These are phyloP conservation scores for Aspidoscelis tigris DNA, from an alignment of 2,113 vertebrate genomes.

Conservation along the genomic window DNA sequence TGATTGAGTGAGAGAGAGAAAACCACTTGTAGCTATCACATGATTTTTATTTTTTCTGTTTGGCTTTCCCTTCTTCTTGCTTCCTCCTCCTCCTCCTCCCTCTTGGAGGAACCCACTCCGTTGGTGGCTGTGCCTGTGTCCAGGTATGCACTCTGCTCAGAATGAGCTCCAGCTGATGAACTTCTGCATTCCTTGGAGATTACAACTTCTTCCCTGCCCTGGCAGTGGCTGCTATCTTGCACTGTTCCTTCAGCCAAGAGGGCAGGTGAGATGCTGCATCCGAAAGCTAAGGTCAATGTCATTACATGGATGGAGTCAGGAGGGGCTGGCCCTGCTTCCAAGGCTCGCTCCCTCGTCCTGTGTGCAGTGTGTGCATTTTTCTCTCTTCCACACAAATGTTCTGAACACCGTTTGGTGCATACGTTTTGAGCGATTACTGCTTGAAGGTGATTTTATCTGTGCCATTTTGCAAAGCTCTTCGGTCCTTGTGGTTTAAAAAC, in stretches of 20 bases:
- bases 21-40: slow-evolving; percentile 53
- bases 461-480: slow-evolving; percentile 8
- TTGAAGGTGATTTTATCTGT: slow-evolving; percentile 6
- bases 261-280: slow-evolving; percentile 62
- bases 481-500: no score
- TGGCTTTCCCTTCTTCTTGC: slow-evolving; percentile 60
- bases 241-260: slow-evolving; percentile 66
- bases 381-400: slow-evolving; percentile 38
- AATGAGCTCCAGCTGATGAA: slow-evolving; percentile 54
- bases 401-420: slow-evolving; percentile 21
- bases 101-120: slow-evolving; percentile 55
- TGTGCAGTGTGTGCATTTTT: slow-evolving; percentile 59
- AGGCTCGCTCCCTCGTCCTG: slow-evolving; percentile 81
- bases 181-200: slow-evolving; percentile 53
- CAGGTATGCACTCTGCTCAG: slow-evolving; percentile 63
- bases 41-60: slow-evolving; percentile 62
- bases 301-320: slow-evolving; percentile 55
- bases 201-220: slow-evolving; percentile 66
- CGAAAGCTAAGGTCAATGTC: slow-evolving; percentile 61
- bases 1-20: neutral
- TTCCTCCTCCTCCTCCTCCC: slow-evolving; percentile 28
- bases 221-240: slow-evolving; percentile 61
- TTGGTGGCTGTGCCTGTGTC: slow-evolving; percentile 54
- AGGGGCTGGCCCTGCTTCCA: slow-evolving; percentile 76
- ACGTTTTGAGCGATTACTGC: slow-evolving; percentile 31